A percentile compares a stretch with the other conserved stretches of the same genome.
These are phyloP conservation scores for Gymnoscopelus braueri DNA, from an alignment of 2,797 vertebrate species.

Conservation along the genomic window DNA sequence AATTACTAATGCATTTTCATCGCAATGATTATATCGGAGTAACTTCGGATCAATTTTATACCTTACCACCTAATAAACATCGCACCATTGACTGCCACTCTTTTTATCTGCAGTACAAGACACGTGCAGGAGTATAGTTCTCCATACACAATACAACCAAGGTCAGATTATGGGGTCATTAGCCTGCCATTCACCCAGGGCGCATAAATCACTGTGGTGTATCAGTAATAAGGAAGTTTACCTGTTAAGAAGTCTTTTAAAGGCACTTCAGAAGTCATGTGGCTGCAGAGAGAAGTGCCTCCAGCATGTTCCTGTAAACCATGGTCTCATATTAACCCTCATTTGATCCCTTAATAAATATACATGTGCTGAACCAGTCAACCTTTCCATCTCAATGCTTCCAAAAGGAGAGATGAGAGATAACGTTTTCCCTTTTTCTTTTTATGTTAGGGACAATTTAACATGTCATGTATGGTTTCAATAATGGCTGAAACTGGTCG, in stretches of 20 bases:
- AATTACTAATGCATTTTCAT: slow-evolving; percentile 1
- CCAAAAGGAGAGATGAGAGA: slow-evolving; percentile 17
- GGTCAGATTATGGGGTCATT: slow-evolving; percentile 70
- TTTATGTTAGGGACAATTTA: neutral
- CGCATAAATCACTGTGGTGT: slow-evolving; percentile 71
- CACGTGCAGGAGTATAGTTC: slow-evolving; percentile 51
- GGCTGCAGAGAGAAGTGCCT: slow-evolving; percentile 65
- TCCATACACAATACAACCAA: slow-evolving; percentile 55
- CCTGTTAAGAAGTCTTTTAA: slow-evolving; percentile 72
- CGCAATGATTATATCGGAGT: slow-evolving; percentile 29
- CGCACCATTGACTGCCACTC: slow-evolving; percentile 29
- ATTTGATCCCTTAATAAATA: slow-evolving; percentile 57
- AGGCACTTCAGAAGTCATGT: slow-evolving; percentile 73
- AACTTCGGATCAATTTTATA: slow-evolving; percentile 5
- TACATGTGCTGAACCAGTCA: slow-evolving; percentile 27
- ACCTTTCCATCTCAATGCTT: slow-evolving; percentile 24
- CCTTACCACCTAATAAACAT: slow-evolving; percentile 15
- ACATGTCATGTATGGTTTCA: neutral
- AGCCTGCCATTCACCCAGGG: slow-evolving; percentile 51
- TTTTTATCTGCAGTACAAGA: slow-evolving; percentile 42
- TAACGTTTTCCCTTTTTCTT: slow-evolving; percentile 25
- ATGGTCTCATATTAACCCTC: slow-evolving; percentile 81
- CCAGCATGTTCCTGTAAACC: slow-evolving; percentile 75
- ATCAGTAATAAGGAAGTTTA: slow-evolving; percentile 81
- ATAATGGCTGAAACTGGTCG: too few species aligned